Evolutionary conservation across 1,140 invertebrate species (phyloP), one percentile per base, ranked within the genome.

Genomic region (Lasioglossum baleicum): DNA sequence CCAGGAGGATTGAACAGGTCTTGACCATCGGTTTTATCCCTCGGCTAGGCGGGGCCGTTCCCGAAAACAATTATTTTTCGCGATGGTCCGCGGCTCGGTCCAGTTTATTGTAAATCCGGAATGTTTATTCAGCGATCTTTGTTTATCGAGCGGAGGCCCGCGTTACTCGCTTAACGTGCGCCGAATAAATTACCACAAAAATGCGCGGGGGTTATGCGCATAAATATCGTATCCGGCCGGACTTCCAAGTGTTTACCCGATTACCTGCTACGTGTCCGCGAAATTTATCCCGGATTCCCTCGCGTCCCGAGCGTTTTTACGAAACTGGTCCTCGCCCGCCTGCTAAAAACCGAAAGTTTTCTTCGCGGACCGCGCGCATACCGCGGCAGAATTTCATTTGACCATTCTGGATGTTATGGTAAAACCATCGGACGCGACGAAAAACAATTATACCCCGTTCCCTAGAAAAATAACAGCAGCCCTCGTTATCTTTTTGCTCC

Each of bases 151-250:
- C 44, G 61, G 64, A 56, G 66, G 15, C 35, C 74, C 68, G 65
- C 63, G 65, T 74, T 79, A 74, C 22, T 53, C 70, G 65, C 58
- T 66, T 70, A 70, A 83, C 82, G 82, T 77, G 82, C 75, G 10
- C 35, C 82, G 82, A 83, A 83, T 83, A 80, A 83, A 84, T 83
- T 75, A 83, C 76, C 76, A 70, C 66, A 66, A 70, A 84, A 83
- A 84, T 83, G 78, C 70, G 70, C 51, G 11, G 31, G 42, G 65
- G 1, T 63, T 77, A 63, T 77, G 75, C 67, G 67, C 67, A 77
- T 77, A 77, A 77, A 77, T 77, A 77, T 77, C 67, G 56, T 67
- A 61, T 83, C 60, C 58, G 26, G n/a, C n/a, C 51, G 66, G 56
- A 61, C 65, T 11, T 15, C 53, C 7, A 77, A 77, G 82, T 71